Conservation (phyloP, 2,888 invertebrate genomes). For the Lamellibrachia columna region DNA sequence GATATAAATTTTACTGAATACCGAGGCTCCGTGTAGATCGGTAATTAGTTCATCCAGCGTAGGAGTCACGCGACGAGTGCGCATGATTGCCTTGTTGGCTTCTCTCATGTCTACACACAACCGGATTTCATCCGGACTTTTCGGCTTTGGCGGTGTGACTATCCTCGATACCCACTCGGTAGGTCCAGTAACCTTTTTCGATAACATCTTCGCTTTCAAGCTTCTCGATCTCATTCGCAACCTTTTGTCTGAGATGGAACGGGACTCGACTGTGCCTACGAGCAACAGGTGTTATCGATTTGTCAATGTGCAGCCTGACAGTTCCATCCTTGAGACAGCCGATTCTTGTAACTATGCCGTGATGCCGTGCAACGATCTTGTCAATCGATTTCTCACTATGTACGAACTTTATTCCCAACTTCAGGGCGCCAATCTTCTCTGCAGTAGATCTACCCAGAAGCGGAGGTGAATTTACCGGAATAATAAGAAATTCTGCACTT, state of each 20-base stretch:
- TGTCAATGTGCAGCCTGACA: neutral
- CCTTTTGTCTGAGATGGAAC: slow-evolving; percentile 30
- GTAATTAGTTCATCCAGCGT: no score
- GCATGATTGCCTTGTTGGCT: no score
- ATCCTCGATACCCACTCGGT: no score
- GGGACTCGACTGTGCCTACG: neutral
- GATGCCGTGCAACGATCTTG: neutral
- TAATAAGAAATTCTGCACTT: no score
- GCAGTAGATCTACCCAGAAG: no score
- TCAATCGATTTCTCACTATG: neutral
- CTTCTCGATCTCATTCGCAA: slow-evolving; percentile 39
- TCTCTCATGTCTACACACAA: no score
- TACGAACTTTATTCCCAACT: neutral
- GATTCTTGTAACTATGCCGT: neutral
- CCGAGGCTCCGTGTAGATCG: neutral
- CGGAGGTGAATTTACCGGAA: no score
- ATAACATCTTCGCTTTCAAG: slow-evolving; percentile 40
- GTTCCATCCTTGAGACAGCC: neutral
- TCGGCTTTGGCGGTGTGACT: no score
- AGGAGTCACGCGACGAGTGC: no score
- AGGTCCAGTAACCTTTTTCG: slow-evolving; percentile 33
- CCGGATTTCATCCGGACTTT: no score
- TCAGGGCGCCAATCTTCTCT: no score
- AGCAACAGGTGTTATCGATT: neutral
- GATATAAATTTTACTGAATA: neutral